Conservation (phyloP, 2,888 invertebrate species). For the Hirtodrosophila trivittata region DNA sequence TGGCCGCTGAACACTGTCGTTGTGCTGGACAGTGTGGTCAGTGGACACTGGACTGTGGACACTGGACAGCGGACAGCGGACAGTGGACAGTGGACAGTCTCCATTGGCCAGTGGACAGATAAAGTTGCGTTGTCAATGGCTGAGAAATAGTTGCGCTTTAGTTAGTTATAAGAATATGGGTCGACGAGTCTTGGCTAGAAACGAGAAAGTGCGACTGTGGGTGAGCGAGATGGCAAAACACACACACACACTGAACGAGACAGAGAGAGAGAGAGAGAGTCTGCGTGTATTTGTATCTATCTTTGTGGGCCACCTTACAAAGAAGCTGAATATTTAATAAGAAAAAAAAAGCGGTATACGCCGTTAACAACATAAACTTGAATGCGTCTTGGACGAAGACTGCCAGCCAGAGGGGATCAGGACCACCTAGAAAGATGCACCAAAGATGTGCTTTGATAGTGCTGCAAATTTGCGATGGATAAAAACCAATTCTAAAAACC, state of each 20-base stretch:
- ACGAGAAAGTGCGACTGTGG: constrained; percentile 63
- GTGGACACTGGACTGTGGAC: background rate
- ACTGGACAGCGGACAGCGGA: background rate
- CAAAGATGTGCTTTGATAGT: no score
- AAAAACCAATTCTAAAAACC: no score
- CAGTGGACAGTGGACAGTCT: background rate
- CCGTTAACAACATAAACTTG: constrained; percentile 42
- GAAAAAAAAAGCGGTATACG: constrained; percentile 40
- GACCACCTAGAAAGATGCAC: constrained; percentile 11
- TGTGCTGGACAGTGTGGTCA: background rate
- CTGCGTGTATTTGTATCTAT: background rate
- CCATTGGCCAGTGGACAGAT: constrained; percentile 20
- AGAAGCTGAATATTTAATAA: constrained; percentile 42
- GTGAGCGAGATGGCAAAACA: background rate
- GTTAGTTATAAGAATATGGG: constrained; percentile 62
- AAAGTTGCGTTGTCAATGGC: constrained; percentile 37
- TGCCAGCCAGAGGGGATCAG: constrained; percentile 8
- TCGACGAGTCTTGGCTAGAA: constrained; percentile 63
- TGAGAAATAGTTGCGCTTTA: constrained; percentile 51
- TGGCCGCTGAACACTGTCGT: constrained; percentile 3
- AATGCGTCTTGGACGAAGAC: constrained; percentile 21
- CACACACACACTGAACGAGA: no score
- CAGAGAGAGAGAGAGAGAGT: background rate
- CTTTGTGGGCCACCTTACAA: constrained; percentile 36
- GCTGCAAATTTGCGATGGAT: background rate